phyloP scores from a whole-genome alignment of 2,113 vertebrate species.

The Mungos mungo region DNA sequence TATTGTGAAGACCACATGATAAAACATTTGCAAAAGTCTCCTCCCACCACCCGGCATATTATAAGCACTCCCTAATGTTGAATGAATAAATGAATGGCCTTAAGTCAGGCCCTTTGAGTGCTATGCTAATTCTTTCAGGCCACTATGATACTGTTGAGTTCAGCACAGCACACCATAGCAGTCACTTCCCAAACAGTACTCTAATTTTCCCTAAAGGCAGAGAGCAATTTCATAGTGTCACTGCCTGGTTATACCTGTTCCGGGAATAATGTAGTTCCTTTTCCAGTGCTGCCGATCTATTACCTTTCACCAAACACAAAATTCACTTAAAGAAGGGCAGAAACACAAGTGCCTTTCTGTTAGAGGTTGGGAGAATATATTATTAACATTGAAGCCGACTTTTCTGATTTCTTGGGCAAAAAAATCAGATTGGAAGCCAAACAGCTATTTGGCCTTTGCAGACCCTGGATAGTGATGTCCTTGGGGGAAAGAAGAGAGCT shows the following conservation, averaged over 20 bases:
- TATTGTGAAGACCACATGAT: slow-evolving; percentile 18
- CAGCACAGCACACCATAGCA: slow-evolving; percentile 51
- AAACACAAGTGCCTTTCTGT: slow-evolving; percentile 67
- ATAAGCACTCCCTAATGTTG: slow-evolving; percentile 11
- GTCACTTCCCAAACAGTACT: slow-evolving; percentile 65
- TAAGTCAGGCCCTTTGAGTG: slow-evolving; percentile 38
- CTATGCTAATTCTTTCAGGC: slow-evolving; percentile 54
- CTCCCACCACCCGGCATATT: slow-evolving; percentile 28
- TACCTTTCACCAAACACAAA: slow-evolving; percentile 72
- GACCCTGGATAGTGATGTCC: slow-evolving; percentile 54
- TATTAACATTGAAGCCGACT: slow-evolving; percentile 69
- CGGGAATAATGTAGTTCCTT: slow-evolving; percentile 65
- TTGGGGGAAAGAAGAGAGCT: slow-evolving; percentile 48
- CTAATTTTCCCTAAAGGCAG: slow-evolving; percentile 52
- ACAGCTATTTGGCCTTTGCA: slow-evolving; percentile 71
- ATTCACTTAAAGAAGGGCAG: slow-evolving; percentile 60
- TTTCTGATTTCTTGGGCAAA: slow-evolving; percentile 74
- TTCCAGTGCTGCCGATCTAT: slow-evolving; percentile 64
- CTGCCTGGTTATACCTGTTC: slow-evolving; percentile 60
- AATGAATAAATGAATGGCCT: slow-evolving; percentile 66
- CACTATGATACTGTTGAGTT: slow-evolving; percentile 48
- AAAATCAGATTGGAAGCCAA: slow-evolving; percentile 68
- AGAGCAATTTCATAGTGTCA: slow-evolving; percentile 65
- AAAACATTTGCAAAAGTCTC: slow-evolving; percentile 54
- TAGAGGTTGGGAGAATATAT: slow-evolving; percentile 65